Evolutionary conservation across 2,888 invertebrate genomes (phyloP), one percentile per base, ranked within the genome.

Genomic region (Chelonus formosanus): DNA sequence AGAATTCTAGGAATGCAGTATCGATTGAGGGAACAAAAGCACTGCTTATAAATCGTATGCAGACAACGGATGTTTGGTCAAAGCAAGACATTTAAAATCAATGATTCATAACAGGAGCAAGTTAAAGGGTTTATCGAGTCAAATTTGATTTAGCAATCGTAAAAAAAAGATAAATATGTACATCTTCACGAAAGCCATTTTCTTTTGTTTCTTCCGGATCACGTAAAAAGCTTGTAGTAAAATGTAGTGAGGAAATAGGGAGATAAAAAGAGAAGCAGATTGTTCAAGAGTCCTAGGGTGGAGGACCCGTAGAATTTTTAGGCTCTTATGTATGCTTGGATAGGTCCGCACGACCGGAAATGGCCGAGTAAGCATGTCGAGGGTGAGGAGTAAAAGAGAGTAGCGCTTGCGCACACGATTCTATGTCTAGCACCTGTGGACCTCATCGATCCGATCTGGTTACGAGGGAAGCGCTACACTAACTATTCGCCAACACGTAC

Each of bases 371-470:
- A 47, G 36, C 10, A 45, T 34, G 35, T 47, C 45, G 35, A 55
- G 47, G 35, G 55, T 3, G 35, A 48, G 35, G 34, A 40, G 20
- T 5, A 45, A 7, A 48, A 70, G 74, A 71, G 67, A 70, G 69
- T 68, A 71, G 77, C 83, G 83, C 82, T 74, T 82, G 83, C 83
- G 83, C 82, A 76, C 72, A 74, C 74, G 71, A 74, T 72, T 74
- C 63, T 61, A 68, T 67, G 56, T 64, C 77, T 73, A 75, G 83
- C 82, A 83, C 82, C 83, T 83, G 82, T 83, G 81, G 83, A 83
- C 82, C 79, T 77, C 81, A 83, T 83, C 82, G 83, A 83, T 83
- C 82, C 76, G 64, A 73, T 67, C 62, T 69, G 75, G 71, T 71
- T 76, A 48, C 69, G 68, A 65, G 67, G 65, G 48, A 57, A 66